A percentile compares a stretch with the other conserved stretches of the same genome.
Evolutionary conservation across 2,113 vertebrate genomes (phyloP).

Genomic region (Micronisus gabar): DNA sequence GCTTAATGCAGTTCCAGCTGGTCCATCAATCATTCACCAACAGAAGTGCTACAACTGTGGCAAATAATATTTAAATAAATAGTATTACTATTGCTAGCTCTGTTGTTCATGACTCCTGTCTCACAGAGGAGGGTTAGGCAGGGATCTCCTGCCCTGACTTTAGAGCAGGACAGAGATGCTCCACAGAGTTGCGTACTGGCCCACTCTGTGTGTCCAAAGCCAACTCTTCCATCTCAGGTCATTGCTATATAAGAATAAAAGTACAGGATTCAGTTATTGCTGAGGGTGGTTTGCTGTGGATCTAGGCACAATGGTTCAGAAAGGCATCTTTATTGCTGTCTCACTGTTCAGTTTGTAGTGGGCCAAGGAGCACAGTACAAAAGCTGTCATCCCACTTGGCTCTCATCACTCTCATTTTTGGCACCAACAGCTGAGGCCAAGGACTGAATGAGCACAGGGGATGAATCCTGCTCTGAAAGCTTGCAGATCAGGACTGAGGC

Average conservation of each 20-base stretch:
- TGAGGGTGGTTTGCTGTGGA: neutral
- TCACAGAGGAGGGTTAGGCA: neutral
- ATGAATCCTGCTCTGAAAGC: slow-evolving; percentile 3
- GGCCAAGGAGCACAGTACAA: slow-evolving; percentile 30
- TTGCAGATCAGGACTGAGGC: neutral
- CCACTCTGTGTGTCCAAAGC: neutral
- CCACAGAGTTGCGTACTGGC: neutral
- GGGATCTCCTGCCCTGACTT: neutral
- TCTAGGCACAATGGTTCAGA: neutral
- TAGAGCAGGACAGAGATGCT: neutral
- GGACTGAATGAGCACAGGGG: neutral
- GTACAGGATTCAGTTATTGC: neutral
- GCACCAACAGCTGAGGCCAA: neutral
- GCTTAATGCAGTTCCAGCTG: neutral
- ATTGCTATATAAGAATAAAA: neutral
- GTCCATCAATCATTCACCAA: slow-evolving; percentile 14
- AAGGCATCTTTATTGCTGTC: neutral
- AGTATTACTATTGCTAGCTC: neutral
- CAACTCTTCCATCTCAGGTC: neutral
- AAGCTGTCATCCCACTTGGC: slow-evolving; percentile 42
- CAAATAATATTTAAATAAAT: slow-evolving; percentile 13
- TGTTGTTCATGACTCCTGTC: neutral
- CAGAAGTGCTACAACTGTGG: neutral
- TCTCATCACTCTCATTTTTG: neutral
- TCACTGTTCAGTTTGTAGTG: slow-evolving; percentile 5